Percentiles rank a stretch among this genome's conserved stretches.
phyloP scores from a whole-genome alignment of 2,113 vertebrate genomes.

The Geothlypis trichas region DNA sequence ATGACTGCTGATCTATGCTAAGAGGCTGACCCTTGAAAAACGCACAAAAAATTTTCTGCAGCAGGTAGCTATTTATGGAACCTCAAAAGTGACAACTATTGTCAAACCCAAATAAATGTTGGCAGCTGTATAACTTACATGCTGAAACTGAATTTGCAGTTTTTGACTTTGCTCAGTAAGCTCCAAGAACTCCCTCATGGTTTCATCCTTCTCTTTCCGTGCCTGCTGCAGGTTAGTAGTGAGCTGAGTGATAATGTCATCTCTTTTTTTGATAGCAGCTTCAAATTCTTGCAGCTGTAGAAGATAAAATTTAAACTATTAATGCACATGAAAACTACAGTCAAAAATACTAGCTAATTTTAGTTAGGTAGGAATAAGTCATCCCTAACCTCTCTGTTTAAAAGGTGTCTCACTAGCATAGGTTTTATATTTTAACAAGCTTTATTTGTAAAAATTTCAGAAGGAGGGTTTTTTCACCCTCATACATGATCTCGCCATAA shows the following conservation, averaged over 20 bases:
- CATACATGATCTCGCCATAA: neutral
- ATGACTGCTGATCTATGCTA: neutral
- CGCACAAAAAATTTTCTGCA: neutral
- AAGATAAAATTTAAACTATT: neutral
- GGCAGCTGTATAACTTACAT: conserved; percentile 76
- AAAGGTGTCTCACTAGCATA: neutral
- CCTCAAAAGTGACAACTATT: neutral
- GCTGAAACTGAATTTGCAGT: conserved; percentile 94
- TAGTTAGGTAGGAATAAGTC: neutral
- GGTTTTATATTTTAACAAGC: neutral
- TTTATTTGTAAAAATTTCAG: neutral
- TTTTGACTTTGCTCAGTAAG: conserved; percentile 95
- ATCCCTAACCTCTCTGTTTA: neutral
- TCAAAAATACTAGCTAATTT: neutral
- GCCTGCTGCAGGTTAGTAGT: conserved; percentile 95
- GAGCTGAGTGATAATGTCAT: conserved; percentile 96
- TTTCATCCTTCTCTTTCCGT: conserved; percentile 91
- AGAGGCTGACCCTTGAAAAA: neutral
- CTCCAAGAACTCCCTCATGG: conserved; percentile 92
- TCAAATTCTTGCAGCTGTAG: conserved; percentile 94
- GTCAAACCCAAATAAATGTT: neutral
- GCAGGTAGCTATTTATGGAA: neutral
- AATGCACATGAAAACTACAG: neutral
- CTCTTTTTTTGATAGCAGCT: conserved; percentile 93
- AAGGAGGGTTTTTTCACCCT: neutral